phyloP scores from a whole-genome alignment of 35 echinoderm and acorn worm species.

The Amphiura filiformis region DNA sequence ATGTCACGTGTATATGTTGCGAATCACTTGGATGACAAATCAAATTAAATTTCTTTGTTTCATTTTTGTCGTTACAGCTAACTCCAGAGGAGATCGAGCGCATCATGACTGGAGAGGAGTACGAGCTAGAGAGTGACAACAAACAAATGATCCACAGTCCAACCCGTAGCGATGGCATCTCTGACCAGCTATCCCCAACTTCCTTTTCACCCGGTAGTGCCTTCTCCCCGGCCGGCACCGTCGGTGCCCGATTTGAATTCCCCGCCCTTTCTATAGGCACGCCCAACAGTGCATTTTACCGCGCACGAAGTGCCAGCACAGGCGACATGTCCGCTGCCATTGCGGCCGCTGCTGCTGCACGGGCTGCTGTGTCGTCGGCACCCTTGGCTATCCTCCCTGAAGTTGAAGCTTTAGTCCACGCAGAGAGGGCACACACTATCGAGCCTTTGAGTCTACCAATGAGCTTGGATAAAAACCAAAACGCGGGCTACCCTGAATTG shows the following conservation, averaged over 20 bases:
- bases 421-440: constrained; percentile 66
- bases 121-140: constrained; percentile 39
- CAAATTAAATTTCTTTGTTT: background rate
- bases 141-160: constrained; percentile 27
- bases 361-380: constrained; percentile 1
- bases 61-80: constrained; percentile 49
- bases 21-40: background rate
- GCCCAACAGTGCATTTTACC: background rate
- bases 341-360: background rate
- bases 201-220: constrained; percentile 51
- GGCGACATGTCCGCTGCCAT: constrained; percentile 4
- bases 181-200: constrained; percentile 74
- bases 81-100: constrained; percentile 84
- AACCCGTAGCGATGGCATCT: constrained; percentile 86
- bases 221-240: constrained; percentile 14
- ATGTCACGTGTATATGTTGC: too few relatives aligned
- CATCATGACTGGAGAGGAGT: constrained; percentile 96
- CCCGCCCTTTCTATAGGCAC: background rate
- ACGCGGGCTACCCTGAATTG: constrained; percentile 43
- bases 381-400: constrained; percentile 76
- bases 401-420: constrained; percentile 73
- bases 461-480: constrained; percentile 32
- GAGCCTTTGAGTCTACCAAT: constrained; percentile 58
- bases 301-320: background rate
- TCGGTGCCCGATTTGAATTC: background rate